Evolutionary conservation across 1,140 invertebrate genomes (phyloP).

Genomic region (Acromyrmex heyeri): DNA sequence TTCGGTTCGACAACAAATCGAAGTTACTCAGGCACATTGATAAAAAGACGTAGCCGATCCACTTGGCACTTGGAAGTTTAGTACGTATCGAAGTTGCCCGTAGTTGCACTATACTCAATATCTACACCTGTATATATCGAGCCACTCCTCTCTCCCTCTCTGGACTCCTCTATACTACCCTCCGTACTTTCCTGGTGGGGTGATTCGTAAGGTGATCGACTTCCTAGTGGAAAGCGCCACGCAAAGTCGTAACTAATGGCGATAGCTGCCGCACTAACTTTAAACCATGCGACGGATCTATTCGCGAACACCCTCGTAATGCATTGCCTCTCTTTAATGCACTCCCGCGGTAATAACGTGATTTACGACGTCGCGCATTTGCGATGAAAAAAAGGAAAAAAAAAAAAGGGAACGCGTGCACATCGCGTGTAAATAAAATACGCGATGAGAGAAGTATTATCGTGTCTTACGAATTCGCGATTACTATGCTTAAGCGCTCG

Average conservation of each 20-base stretch:
- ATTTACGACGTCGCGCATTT: slow-evolving; percentile 31
- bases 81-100: slow-evolving; percentile 59
- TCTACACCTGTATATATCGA: slow-evolving; percentile 15
- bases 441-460: not conserved
- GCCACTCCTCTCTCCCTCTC: not conserved
- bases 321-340: slow-evolving; percentile 58
- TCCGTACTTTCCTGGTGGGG: slow-evolving; percentile 47
- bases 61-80: slow-evolving; percentile 71
- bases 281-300: slow-evolving; percentile 62
- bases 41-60: slow-evolving; percentile 71
- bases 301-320: slow-evolving; percentile 55
- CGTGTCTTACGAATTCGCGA: slow-evolving; percentile 24
- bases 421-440: not conserved
- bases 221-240: slow-evolving; percentile 58
- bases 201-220: slow-evolving; percentile 63
- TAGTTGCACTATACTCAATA: slow-evolving; percentile 8
- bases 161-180: not conserved
- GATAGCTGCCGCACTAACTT: slow-evolving; percentile 58
- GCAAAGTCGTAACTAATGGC: slow-evolving; percentile 64
- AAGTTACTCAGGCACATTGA: slow-evolving; percentile 61
- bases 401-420: not conserved
- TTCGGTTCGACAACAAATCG: slow-evolving; percentile 59
- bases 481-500: not conserved
- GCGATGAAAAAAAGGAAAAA: not conserved
- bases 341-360: slow-evolving; percentile 53